Conservation (phyloP, 2,797 vertebrate species). For the Acestrorhynchus altus region DNA sequence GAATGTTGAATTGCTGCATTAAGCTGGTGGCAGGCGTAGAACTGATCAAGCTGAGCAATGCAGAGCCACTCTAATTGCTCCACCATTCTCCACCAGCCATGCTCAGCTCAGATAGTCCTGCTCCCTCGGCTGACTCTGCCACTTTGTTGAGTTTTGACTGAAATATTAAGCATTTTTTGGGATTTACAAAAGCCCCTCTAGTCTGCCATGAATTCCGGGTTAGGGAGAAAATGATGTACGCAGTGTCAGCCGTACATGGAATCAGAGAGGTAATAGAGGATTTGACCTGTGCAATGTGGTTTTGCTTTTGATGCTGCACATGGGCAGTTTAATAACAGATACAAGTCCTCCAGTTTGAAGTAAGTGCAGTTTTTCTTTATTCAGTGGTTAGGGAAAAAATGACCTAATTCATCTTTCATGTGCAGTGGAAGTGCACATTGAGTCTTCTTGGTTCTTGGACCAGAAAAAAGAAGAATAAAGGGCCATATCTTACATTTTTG, state of each 20-base stretch:
- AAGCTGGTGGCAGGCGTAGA: slow-evolving; percentile 11
- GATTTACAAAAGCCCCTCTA: background rate
- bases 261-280: background rate
- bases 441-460: too few relatives aligned
- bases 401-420: background rate
- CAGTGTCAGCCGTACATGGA: background rate
- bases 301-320: background rate
- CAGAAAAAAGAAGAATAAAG: too few relatives aligned
- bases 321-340: background rate
- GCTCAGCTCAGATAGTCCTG: background rate
- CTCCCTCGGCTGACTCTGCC: slow-evolving; percentile 6
- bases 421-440: background rate
- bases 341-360: background rate
- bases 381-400: background rate
- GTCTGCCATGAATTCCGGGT: background rate
- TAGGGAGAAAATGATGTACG: background rate
- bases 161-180: slow-evolving; percentile 16
- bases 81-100: slow-evolving; percentile 1
- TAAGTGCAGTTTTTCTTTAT: background rate
- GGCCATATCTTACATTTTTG: too few relatives aligned
- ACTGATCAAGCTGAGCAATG: slow-evolving; percentile 25
- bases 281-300: background rate
- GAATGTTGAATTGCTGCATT: slow-evolving; percentile 26
- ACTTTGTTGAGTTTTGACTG: background rate
- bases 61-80: slow-evolving; percentile 19